phyloP scores from a whole-genome alignment of 2,113 vertebrate genomes.

The Pristiophorus japonicus region DNA sequence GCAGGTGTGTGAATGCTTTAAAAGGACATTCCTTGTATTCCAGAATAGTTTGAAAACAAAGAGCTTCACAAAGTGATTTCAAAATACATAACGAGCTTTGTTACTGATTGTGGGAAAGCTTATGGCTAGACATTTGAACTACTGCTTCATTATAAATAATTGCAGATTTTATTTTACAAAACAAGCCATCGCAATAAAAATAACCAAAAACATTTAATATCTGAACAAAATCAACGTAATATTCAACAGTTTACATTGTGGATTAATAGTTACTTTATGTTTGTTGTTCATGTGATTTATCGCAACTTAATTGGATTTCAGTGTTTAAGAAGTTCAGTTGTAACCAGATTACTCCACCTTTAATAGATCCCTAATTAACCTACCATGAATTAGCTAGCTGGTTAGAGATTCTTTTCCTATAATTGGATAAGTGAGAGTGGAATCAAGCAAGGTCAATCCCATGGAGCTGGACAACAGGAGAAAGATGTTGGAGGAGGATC shows the following conservation, averaged over 20 bases:
- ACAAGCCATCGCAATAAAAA: neutral
- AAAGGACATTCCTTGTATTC: slow-evolving; percentile 34
- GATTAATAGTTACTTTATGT: neutral
- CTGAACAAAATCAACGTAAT: neutral
- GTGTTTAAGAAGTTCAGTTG: neutral
- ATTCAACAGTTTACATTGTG: neutral
- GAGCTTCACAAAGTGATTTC: neutral
- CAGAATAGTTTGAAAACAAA: slow-evolving; percentile 14
- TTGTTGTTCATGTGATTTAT: neutral
- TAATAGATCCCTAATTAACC: neutral
- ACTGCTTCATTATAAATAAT: neutral
- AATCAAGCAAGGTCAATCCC: neutral
- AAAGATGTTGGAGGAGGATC: neutral
- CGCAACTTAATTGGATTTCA: neutral
- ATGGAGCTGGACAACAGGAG: neutral
- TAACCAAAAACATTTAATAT: neutral
- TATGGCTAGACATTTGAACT: neutral
- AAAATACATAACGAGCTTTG: neutral
- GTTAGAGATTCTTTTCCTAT: neutral
- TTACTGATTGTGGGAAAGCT: slow-evolving; percentile 5
- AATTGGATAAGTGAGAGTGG: neutral
- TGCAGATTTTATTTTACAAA: neutral
- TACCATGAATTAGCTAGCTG: neutral
- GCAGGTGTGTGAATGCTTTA: slow-evolving; percentile 32
- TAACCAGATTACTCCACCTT: neutral